These are phyloP conservation scores for Torymus auratus DNA, from an alignment of 2,888 invertebrate species.

Conservation along the genomic window DNA sequence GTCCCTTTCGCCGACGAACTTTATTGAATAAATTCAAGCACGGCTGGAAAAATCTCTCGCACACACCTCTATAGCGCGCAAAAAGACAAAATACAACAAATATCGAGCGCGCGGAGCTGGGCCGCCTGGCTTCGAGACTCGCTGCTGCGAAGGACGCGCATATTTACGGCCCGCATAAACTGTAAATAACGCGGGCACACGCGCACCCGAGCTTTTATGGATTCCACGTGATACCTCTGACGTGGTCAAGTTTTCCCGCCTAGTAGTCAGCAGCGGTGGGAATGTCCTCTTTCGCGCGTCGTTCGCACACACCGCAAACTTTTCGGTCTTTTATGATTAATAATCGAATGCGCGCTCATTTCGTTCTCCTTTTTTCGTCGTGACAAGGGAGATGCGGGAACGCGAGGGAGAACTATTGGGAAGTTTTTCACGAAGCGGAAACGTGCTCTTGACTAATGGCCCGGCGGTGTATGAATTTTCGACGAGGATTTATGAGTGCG, in stretches of 20 bases:
- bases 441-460: constrained; percentile 15
- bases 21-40: too few relatives aligned
- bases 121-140: not conserved
- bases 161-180: constrained; percentile 59
- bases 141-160: constrained; percentile 46
- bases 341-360: constrained; percentile 13
- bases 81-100: too few relatives aligned
- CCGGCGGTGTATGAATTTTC: not conserved
- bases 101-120: too few relatives aligned
- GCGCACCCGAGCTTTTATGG: constrained; percentile 50
- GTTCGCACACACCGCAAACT: constrained; percentile 1
- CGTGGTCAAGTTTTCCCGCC: not conserved
- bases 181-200: constrained; percentile 61
- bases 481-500: not conserved
- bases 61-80: too few relatives aligned
- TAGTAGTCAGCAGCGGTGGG: constrained; percentile 16
- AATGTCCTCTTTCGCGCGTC: constrained; percentile 12
- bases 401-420: not conserved
- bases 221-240: constrained; percentile 7
- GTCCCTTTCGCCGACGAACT: too few relatives aligned
- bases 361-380: too few relatives aligned
- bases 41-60: too few relatives aligned
- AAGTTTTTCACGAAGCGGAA: not conserved
- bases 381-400: too few relatives aligned
- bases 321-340: constrained; percentile 35